A percentile compares a stretch with the other conserved stretches of the same genome.
Evolutionary conservation across 2,888 invertebrate genomes (phyloP).

Genomic region (Unio pictorum): DNA sequence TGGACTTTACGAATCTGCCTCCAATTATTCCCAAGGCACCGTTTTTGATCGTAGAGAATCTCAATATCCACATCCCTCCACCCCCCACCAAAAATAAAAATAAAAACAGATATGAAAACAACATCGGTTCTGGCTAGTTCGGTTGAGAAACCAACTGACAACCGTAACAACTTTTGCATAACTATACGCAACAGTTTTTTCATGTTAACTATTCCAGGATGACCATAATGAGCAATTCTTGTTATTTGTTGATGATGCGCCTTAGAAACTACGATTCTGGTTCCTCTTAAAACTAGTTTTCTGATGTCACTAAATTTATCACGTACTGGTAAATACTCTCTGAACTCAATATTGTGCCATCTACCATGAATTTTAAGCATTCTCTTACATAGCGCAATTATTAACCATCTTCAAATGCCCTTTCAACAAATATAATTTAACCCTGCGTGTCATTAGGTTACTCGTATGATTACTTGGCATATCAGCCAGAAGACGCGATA

Average conservation of each 20-base stretch:
- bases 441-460: not conserved
- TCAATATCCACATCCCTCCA: no score
- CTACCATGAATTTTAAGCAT: not conserved
- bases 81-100: no score
- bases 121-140: constrained; percentile 11
- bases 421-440: constrained; percentile 7
- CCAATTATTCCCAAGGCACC: constrained; percentile 11
- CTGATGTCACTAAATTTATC: constrained; percentile 14
- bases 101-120: no score
- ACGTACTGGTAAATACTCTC: constrained; percentile 9
- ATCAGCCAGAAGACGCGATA: constrained; percentile 18
- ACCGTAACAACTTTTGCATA: constrained; percentile 8
- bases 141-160: constrained; percentile 18
- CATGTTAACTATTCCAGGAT: constrained; percentile 14
- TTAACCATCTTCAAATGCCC: constrained; percentile 7
- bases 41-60: no score
- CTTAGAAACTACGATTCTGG: constrained; percentile 1
- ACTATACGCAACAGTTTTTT: no score
- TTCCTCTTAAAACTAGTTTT: constrained; percentile 14
- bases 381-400: constrained; percentile 7
- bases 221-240: constrained; percentile 13
- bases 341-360: constrained; percentile 1
- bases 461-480: not conserved
- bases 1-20: constrained; percentile 17
- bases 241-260: not conserved